Evolutionary conservation across 1,140 invertebrate species (phyloP), one percentile per base, ranked within the genome.

Genomic region (Drosophila leontia): DNA sequence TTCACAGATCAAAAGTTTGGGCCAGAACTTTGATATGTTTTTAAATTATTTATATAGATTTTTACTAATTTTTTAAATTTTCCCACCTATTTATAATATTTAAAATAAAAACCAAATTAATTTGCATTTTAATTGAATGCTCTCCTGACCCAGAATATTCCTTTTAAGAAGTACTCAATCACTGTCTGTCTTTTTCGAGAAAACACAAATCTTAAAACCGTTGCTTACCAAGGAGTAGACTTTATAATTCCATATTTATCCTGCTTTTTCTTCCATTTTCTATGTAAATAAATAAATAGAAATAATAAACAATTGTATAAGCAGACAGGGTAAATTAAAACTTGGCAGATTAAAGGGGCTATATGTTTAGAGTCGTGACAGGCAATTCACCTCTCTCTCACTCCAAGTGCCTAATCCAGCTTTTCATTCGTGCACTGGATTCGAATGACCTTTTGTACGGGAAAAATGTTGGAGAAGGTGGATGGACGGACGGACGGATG

Each of bases 291-390:
- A 50, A 17, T 7, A 48, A 57, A 72, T n/a, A 51, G 3, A 29
- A 17, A 41, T n/a, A 58, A 32, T 29, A 65, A 12, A 13, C 39
- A 39, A 48, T 62, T 74, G 69, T 34, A 29, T 17, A 63, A 75
- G 37, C 61, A 75, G 47, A 68, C 74, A 44, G 39, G 11, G 29
- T 37, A 69, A 69, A 78, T 78, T 69, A 78, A 78, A 78, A 50
- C 74, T 78, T 78, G 69, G 13, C 32, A 60, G 75, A 60, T 78
- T 77, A 77, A 57, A 32, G 51, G 64, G 56, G 56, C 15, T 55
- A 51, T 37, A 60, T 47, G 45, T 15, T 4, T 42, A 60, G 44
- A 42, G 23, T 55, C 53, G 51, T 57, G 74, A 65, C 74, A 75
- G 64, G 63, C 67, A 70, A 69, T 51, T 70, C 67, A 53, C 48